Evolutionary conservation across 2,113 vertebrate genomes (phyloP).

Genomic region (Neotoma lepida): DNA sequence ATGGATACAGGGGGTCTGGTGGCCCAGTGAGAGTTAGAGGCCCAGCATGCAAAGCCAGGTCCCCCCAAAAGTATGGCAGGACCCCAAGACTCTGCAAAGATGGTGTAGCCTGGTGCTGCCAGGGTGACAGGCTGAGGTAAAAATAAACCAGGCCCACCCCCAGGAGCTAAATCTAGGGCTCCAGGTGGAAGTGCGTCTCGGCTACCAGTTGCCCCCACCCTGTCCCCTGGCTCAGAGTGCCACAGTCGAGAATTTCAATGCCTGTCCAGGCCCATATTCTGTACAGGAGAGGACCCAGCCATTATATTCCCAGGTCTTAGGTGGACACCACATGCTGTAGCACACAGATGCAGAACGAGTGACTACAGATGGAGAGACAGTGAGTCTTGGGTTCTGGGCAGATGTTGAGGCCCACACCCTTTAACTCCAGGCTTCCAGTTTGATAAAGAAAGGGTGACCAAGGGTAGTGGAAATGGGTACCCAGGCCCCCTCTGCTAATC

Average conservation of each 20-base stretch:
- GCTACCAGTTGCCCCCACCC: slow-evolving; percentile 75
- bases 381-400: accelerated
- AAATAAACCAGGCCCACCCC: slow-evolving; percentile 77
- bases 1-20: neutral
- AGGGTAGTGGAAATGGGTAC: neutral
- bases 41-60: slow-evolving; percentile 20
- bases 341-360: neutral
- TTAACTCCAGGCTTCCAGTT: neutral
- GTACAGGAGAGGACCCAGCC: neutral
- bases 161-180: slow-evolving; percentile 79
- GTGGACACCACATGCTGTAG: neutral
- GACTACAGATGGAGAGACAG: neutral
- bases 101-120: slow-evolving; percentile 77
- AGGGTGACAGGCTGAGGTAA: slow-evolving; percentile 74
- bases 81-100: slow-evolving; percentile 74
- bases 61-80: slow-evolving; percentile 25
- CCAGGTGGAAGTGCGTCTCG: slow-evolving; percentile 79
- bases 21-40: neutral
- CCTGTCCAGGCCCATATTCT: slow-evolving; percentile 36
- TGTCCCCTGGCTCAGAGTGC: slow-evolving; percentile 50
- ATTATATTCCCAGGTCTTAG: neutral
- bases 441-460: neutral
- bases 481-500: neutral
- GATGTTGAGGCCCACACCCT: neutral
- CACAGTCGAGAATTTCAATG: neutral